Percentiles rank a stretch among this genome's conserved stretches.
These are phyloP conservation scores for Fregetta grallaria DNA, from an alignment of 2,113 vertebrate species.

Conservation along the genomic window DNA sequence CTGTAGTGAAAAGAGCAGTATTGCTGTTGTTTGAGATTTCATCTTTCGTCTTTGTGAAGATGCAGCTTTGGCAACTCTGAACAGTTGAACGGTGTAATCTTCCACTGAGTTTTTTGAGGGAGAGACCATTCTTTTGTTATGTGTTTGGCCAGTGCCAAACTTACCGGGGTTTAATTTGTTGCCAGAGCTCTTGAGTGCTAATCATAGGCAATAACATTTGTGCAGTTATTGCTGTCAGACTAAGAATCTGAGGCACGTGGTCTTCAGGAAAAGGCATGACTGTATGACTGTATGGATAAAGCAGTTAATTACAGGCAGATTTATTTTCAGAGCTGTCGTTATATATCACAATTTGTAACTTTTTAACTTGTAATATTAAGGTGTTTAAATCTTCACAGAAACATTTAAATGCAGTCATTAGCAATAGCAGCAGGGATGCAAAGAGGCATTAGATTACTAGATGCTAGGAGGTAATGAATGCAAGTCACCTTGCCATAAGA, in stretches of 20 bases:
- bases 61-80: background rate
- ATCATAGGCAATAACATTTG: background rate
- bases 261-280: background rate
- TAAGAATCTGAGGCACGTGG: background rate
- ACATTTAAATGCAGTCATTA: background rate
- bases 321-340: background rate
- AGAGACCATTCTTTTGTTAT: background rate
- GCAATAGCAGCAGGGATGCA: background rate
- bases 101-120: background rate
- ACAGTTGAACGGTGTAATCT: background rate
- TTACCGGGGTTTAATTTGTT: background rate
- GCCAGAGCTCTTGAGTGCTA: background rate
- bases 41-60: background rate
- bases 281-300: background rate
- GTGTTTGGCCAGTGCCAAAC: background rate
- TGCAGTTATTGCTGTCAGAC: background rate
- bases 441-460: background rate
- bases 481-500: background rate
- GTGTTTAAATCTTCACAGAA: background rate
- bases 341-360: background rate
- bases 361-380: background rate
- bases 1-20: background rate
- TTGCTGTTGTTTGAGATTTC: background rate
- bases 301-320: background rate
- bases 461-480: background rate